Conservation (phyloP, 1,140 invertebrate genomes). For the Brachionus paranguensis region DNA sequence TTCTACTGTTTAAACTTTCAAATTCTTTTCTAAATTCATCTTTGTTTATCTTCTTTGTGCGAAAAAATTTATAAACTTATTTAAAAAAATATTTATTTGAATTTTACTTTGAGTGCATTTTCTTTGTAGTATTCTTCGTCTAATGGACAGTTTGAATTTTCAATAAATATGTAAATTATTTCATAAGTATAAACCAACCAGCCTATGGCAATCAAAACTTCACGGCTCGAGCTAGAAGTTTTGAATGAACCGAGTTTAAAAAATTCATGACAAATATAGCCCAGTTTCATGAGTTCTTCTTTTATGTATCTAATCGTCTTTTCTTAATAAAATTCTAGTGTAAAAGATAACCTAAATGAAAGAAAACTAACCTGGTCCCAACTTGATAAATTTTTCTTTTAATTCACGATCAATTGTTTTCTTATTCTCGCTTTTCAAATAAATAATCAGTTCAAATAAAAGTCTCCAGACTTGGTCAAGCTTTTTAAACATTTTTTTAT, state of each 20-base stretch:
- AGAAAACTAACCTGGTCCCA: not conserved
- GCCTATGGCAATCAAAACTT: not conserved
- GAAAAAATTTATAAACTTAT: not conserved
- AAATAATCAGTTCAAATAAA: not conserved
- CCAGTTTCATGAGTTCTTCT: not conserved
- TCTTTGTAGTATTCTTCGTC: slow-evolving; percentile 24
- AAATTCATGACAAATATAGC: slow-evolving; percentile 5
- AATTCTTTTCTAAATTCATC: not conserved
- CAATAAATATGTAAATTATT: not conserved
- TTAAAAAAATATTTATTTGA: not conserved
- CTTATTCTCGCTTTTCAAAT: not conserved
- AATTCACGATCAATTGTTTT: not conserved
- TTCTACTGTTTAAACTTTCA: not conserved
- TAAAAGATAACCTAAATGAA: not conserved
- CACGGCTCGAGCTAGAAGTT: not conserved
- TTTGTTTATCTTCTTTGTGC: not conserved
- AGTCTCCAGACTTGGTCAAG: not conserved
- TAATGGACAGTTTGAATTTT: not conserved
- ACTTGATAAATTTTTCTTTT: not conserved
- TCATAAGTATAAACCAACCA: slow-evolving; percentile 2
- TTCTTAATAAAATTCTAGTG: not conserved
- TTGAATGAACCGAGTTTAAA: not conserved
- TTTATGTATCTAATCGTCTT: not conserved
- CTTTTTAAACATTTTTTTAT: not conserved
- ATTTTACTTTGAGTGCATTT: not conserved